Evolutionary conservation across 2,113 vertebrate genomes (phyloP).

Genomic region (Anoura caudifer): DNA sequence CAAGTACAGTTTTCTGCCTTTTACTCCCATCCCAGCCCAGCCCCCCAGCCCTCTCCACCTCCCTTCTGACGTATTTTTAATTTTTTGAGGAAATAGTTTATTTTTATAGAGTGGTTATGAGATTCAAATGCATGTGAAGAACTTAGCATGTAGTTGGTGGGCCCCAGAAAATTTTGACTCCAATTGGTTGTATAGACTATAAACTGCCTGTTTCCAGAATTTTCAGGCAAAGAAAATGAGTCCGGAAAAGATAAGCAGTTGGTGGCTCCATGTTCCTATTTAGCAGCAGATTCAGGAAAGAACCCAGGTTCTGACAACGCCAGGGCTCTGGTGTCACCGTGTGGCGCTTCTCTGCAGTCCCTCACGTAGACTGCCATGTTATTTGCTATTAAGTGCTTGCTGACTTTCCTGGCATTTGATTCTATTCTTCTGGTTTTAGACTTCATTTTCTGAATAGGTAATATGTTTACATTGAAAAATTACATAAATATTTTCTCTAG

Average conservation of each 20-base stretch:
- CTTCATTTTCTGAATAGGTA: background rate
- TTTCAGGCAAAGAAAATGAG: background rate
- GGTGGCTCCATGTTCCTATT: background rate
- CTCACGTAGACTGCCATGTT: background rate
- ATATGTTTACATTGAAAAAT: background rate
- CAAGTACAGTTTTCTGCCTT: too few species aligned
- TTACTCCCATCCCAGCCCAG: too few species aligned
- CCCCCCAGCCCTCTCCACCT: too few species aligned
- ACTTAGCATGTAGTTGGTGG: background rate
- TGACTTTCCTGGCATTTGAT: background rate
- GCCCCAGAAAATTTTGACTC: background rate
- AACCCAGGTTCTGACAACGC: background rate
- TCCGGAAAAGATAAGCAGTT: background rate
- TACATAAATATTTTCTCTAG: background rate
- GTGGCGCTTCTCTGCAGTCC: background rate
- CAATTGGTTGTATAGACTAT: background rate
- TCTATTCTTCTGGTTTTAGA: background rate
- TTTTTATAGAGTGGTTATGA: background rate
- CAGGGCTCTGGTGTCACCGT: accelerated
- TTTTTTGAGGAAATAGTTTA: background rate
- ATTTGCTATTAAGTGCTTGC: background rate
- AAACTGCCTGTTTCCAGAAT: background rate
- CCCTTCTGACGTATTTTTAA: too few species aligned
- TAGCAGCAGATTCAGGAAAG: background rate
- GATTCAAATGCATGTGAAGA: background rate